Base-by-base conservation (phyloP, 2,113 vertebrate genomes). In the Ctenomys sociabilis region DNA sequence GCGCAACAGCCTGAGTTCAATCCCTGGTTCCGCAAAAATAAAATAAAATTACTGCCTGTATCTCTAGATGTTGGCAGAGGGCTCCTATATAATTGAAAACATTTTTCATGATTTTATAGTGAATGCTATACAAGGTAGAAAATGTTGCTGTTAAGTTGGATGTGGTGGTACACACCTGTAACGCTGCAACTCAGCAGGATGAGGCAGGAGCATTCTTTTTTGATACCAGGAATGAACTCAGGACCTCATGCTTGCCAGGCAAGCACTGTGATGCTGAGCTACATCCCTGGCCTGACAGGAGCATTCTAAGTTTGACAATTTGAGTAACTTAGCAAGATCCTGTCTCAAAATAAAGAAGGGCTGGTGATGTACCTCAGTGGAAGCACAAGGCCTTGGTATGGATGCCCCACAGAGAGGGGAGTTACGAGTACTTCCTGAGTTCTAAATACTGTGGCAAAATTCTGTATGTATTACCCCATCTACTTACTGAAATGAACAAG, bases 81-180 rank as follows among this genome's bases (percentile, higher is more conserved):
- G 78, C 37, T 84, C 77, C 90, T 4, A 85, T 22, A 93, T 30
- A 89, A 83, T 7, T 49, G 54, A 84, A 84, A 70, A 94, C 26
- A 68, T n/a, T 72, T 94, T 89, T 86, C n/a, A 49, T 57, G 75
- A 93, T 49, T 72, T 70, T 52, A 90, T 1, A 96, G 17, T 81
- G 70, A 89, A 83, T 32, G 4, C 89, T 78, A 45, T 4, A 68
- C 3, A 85, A 96, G 26, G 26, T 43, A 14, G n/a, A 92, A 73
- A 73, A 87, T 45, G 54, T 90, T 83, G 28, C 54, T 11, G 75
- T 1, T 90, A 93, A 40, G 14, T 14, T 61, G 28, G 13, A 3
- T 40, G 57, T 30, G n/a, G 12, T 17, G 57, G n/a, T 40, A 59
- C 57, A 61, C 37, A 17, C 37, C n/a, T 61, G 30, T 80, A 80